Evolutionary conservation across 2,113 vertebrate genomes (phyloP).

Genomic region (Cygnus buccinator): DNA sequence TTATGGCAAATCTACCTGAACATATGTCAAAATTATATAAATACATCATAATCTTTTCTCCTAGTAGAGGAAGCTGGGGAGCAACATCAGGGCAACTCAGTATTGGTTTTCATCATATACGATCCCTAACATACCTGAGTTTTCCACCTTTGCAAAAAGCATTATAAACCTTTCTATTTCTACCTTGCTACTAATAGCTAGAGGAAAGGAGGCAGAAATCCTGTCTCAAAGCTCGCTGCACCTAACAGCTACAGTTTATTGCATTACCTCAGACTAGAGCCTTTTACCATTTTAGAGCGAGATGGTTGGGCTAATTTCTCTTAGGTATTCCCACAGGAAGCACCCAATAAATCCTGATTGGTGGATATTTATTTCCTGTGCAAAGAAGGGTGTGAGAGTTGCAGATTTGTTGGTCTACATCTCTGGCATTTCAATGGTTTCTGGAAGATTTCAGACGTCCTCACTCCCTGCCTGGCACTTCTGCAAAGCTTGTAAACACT

Average conservation of each 20-base stretch:
- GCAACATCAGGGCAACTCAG: not conserved
- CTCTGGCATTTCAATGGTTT: constrained; percentile 9
- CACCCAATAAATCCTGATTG: not conserved
- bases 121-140: not conserved
- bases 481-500: not conserved
- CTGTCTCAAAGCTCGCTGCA: not conserved
- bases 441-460: not conserved
- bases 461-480: not conserved
- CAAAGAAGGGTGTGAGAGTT: not conserved
- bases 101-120: not conserved
- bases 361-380: constrained; percentile 2
- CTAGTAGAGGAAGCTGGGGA: not conserved
- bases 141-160: not conserved
- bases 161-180: not conserved
- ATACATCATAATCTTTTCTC: not conserved
- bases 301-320: not conserved
- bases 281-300: not conserved
- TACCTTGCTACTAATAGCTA: not conserved
- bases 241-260: not conserved
- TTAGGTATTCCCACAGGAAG: not conserved
- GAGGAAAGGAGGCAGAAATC: constrained; percentile 2
- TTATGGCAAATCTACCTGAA: not conserved
- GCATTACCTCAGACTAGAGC: not conserved
- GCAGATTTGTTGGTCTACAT: not conserved
- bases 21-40: not conserved